Base-by-base conservation (phyloP, 2,888 invertebrate species). In the Drosophila meridiana region DNA sequence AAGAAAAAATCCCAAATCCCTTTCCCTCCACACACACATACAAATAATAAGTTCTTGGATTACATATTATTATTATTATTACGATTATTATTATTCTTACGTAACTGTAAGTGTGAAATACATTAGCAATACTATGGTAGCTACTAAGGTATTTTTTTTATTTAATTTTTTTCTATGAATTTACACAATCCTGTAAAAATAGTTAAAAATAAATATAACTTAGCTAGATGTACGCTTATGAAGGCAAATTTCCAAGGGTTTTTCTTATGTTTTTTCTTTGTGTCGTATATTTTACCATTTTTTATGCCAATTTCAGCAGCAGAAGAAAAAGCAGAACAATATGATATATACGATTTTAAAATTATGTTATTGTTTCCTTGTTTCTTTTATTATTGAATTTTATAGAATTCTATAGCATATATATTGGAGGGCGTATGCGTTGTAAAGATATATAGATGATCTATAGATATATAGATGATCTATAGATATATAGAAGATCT, bases 201-300 rank as follows among this genome's bases (percentile, higher is more conserved):
- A 86, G 90, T 90, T 89, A 79, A 79, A 90, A 87, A 89, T 90
- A 86, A 90, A 86, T 76, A 83, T 73, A 71, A 87, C 79, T 89
- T 90, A 90, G 89, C 89, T 86, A 90, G 90, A 83, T 83, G 82
- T 90, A 86, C 73, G 81, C 81, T 76, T 77, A 64, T 68, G 72
- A 71, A 80, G 77, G 81, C 77, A 76, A 80, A 56, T 60, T 70
- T 6, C n/a, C 2, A 42, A 8, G 50, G 42, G 57, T 58, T 63
- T 63, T 66, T 40, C 36, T 75, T 76, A 48, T 63, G 62, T 43
- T 78, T 60, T 20, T 43, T 48, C 20, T 20, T 34, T 61, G 40
- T 42, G 42, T 57, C 43, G 26, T 34, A 78, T 79, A 38, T 36
- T 73, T 63, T 50, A 28, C 58, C 63, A 59, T 55, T n/a, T 50